Evolutionary conservation across 2,797 vertebrate genomes (phyloP).

Genomic region (Perodicticus potto): DNA sequence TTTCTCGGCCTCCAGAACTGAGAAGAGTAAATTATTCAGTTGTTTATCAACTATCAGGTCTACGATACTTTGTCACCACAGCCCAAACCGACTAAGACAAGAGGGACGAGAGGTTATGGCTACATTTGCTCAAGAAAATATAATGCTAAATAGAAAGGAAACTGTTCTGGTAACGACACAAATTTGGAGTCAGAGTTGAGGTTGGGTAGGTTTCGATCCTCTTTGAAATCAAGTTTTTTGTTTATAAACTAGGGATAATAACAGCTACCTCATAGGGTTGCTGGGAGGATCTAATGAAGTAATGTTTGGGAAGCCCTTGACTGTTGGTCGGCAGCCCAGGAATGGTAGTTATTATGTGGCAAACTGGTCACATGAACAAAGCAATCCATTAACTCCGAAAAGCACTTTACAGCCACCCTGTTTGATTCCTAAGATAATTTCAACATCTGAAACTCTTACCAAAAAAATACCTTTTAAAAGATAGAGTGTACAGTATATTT

Average conservation of each 20-base stretch:
- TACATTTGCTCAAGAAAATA: conserved; percentile 40
- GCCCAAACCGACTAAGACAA: not conserved
- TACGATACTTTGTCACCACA: not conserved
- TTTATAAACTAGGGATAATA: conserved; percentile 44
- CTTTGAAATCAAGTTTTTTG: conserved; percentile 48
- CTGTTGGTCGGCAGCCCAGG: not conserved
- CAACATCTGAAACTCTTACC: not conserved
- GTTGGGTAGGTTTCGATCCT: not conserved
- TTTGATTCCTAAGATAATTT: conserved; percentile 27
- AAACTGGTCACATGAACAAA: conserved; percentile 12
- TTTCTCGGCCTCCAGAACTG: not conserved
- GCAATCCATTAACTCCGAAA: not conserved
- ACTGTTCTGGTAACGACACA: not conserved
- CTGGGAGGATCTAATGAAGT: not conserved
- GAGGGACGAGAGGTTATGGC: not conserved
- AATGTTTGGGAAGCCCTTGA: conserved; percentile 16
- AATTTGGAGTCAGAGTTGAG: not conserved
- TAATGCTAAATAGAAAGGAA: not conserved
- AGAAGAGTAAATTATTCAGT: not conserved
- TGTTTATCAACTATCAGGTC: not conserved
- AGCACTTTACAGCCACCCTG: not conserved
- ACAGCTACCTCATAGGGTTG: not conserved
- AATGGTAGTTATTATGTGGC: not conserved
- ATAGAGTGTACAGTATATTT: not conserved
- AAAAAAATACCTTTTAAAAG: not conserved